Percentiles rank a stretch among this genome's conserved stretches.
These are phyloP conservation scores for Hephaestus fuliginosus DNA, from an alignment of 2,797 vertebrate genomes.

Conservation along the genomic window DNA sequence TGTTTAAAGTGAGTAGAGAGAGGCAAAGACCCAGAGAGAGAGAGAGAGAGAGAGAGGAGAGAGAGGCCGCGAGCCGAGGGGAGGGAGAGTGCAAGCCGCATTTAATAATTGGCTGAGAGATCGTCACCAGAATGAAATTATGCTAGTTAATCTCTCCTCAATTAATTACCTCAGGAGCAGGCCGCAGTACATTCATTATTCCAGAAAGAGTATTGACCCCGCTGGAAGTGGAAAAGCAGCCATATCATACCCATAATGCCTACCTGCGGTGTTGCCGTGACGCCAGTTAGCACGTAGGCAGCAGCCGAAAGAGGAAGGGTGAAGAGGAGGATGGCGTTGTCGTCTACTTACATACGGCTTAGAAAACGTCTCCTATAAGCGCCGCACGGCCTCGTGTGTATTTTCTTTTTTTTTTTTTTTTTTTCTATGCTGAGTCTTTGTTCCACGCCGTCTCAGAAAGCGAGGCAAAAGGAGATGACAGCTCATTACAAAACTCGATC, in stretches of 20 bases:
- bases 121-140: constrained; percentile 86
- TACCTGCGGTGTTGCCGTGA: constrained; percentile 10
- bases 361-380: neutral
- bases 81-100: constrained; percentile 58
- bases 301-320: neutral
- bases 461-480: constrained; percentile 68
- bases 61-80: constrained; percentile 24
- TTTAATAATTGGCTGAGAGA: constrained; percentile 86
- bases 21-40: constrained; percentile 33
- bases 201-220: constrained; percentile 63
- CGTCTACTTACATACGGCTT: constrained; percentile 15
- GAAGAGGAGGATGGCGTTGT: constrained; percentile 29
- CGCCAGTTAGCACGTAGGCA: constrained; percentile 11
- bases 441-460: constrained; percentile 43
- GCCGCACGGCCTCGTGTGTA: constrained; percentile 2
- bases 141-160: constrained; percentile 86
- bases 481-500: constrained; percentile 69
- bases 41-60: neutral
- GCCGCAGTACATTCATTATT: constrained; percentile 81
- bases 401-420: no score
- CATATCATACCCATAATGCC: constrained; percentile 49
- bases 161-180: constrained; percentile 86
- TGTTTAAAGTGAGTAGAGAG: constrained; percentile 46
- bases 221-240: constrained; percentile 47
- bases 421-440: constrained; percentile 14